Evolutionary conservation across 2,888 invertebrate genomes (phyloP).

Genomic region (Diaperis boleti): DNA sequence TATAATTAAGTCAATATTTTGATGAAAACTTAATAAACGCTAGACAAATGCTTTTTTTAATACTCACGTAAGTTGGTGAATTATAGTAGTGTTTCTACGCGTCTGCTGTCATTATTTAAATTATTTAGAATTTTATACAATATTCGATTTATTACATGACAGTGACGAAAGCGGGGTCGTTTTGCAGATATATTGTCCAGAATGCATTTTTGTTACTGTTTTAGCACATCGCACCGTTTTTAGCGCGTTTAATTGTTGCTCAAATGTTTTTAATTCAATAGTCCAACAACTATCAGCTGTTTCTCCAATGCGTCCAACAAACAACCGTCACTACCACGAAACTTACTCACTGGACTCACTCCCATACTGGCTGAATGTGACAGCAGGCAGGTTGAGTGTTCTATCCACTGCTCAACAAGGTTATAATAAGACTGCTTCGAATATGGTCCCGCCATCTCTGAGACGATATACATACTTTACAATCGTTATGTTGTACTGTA

Average conservation of each 20-base stretch:
- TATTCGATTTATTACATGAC: constrained; percentile 34
- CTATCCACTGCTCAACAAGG: no score
- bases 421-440: not conserved
- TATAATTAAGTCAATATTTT: constrained; percentile 33
- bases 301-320: constrained; percentile 30
- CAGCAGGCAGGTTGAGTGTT: no score
- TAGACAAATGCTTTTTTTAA: constrained; percentile 2
- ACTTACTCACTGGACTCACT: constrained; percentile 43
- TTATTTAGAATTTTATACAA: constrained; percentile 21
- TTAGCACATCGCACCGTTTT: constrained; percentile 31
- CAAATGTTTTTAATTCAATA: constrained; percentile 19
- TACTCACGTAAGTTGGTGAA: constrained; percentile 25
- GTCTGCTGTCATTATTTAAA: constrained; percentile 22
- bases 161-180: constrained; percentile 6
- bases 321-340: constrained; percentile 29
- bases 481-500: not conserved
- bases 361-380: constrained; percentile 31
- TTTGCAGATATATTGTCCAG: constrained; percentile 20
- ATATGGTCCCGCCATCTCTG: not conserved
- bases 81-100: constrained; percentile 12
- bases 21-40: not conserved
- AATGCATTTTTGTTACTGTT: constrained; percentile 9
- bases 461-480: not conserved
- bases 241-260: constrained; percentile 3
- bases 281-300: constrained; percentile 30